Base-by-base conservation (phyloP, 2,888 invertebrate species). In the Pachydiplax longipennis region DNA sequence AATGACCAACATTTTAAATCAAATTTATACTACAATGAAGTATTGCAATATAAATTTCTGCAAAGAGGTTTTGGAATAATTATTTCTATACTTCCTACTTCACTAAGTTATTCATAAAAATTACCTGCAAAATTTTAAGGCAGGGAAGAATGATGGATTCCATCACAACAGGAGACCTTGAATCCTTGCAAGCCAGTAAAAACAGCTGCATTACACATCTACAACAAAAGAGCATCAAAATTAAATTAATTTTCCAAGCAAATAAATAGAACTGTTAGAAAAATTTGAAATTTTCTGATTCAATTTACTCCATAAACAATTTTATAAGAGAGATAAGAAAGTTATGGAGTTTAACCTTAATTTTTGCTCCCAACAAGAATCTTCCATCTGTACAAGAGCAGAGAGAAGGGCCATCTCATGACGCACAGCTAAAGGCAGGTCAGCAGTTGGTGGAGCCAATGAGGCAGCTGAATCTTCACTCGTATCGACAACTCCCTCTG, bases 351-450 rank as follows among this genome's bases (percentile, higher is more conserved):
- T 91, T 31, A 81, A 93, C 93, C 97, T 96, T 0, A 99, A 94
- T 93, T 99, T 97, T 91, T 97, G 96, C 93, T 99, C 99, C 99
- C 99, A 99, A 93, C 98, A 99, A 5, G 97, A 96, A 93, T 99
- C 99, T 93, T 99, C 98, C 92, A 98, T 98, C 92, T 98, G 97
- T 2, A 99, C 96, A 82, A 99, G 95, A 0, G 97, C 97, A 0
- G 98, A 98, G 44, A 99, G 94, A 22, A 99, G 94, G 13, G 98
- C 95, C 94, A 99, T 98, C 93, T 99, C 97, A 93, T 99, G 98
- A 5, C 98, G 96, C 0, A 99, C 98, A 2, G 97, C 96, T 3
- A 96, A 95, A 53, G 96, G 96, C 90, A 97, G 94, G 93, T 97
- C 97, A 0, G 96, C 96, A 61, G 96, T 95, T 8, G 97, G 97